Evolutionary conservation across 2,113 vertebrate genomes (phyloP), one percentile per base, ranked within the genome.

Genomic region (Acrocephalus arundinaceus): DNA sequence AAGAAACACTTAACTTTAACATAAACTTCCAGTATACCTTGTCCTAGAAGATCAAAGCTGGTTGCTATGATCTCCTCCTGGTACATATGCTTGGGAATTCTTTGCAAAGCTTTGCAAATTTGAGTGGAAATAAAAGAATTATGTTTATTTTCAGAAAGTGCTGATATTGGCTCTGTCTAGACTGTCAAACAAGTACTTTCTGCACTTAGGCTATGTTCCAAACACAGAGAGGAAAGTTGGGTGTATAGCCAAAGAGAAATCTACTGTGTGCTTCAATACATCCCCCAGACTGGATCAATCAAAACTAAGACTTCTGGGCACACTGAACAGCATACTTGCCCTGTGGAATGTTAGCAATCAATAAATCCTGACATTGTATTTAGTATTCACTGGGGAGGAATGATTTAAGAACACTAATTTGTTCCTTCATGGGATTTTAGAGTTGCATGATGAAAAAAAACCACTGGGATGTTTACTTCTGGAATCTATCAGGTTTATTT

Each of bases 341-440:
- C 22, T 62, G 59, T 76, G 51, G 79, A 88, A 94, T 57, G 68
- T 59, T 83, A 86, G 67, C 55, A 95, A 70, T 94, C 72, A 86
- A 90, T 92, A 90, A 94, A 92, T 77, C 76, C 28, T 76, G 67
- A 23, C 10, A 23, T 66, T 79, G 35, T 59, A 48, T 72, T 92
- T 94, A 80, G 63, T 61, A 76, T 86, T 83, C 89, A 80, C 49
- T 41, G 46, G 51, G 31, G 86, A 96, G 17, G 63, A 92, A 88
- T 58, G 39, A 21, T 19, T 88, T 83, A 86, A 86, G 63, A 88
- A 62, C 1, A 17, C 37, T 88, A 30, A 74, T 93, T 93, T 94
- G 24, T 89, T 93, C 52, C 71, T 94, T 93, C 57, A 71, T 89
- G 70, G 48, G 48, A 89, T 81, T 71, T 89, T 80, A 86, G 33